Evolutionary conservation across 2,888 invertebrate genomes (phyloP).

Genomic region (Teleogryllus oceanicus): DNA sequence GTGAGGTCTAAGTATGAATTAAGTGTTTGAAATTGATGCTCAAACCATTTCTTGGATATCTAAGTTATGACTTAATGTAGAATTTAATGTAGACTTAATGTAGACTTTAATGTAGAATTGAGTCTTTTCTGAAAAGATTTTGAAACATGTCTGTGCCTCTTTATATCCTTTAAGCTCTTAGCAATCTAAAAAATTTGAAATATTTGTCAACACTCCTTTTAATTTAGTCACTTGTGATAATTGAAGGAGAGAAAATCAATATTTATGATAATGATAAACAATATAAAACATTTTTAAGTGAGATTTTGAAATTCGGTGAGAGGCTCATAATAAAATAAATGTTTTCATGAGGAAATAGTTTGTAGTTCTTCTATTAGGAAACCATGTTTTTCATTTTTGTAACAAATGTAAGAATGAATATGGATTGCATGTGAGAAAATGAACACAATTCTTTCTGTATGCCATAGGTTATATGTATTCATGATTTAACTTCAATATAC

Average conservation of each 20-base stretch:
- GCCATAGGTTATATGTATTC: conserved; percentile 81
- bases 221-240: too few relatives aligned
- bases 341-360: too few relatives aligned
- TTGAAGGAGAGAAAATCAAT: too few relatives aligned
- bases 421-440: too few relatives aligned
- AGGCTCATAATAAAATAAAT: too few relatives aligned
- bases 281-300: neutral
- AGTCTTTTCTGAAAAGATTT: neutral
- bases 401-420: too few relatives aligned
- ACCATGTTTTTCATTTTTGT: too few relatives aligned
- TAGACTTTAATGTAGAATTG: neutral
- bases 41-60: neutral
- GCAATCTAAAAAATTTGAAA: neutral
- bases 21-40: conserved; percentile 20
- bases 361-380: too few relatives aligned
- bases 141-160: neutral
- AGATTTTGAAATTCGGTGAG: neutral
- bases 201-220: too few relatives aligned
- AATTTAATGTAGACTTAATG: neutral
- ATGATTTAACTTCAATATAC: conserved; percentile 92
- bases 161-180: neutral
- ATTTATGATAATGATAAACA: too few relatives aligned
- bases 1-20: neutral
- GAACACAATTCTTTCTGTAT: neutral
- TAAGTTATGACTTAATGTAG: too few relatives aligned